Evolutionary conservation across 2,888 invertebrate species (phyloP).

Genomic region (Dynastes tityus): DNA sequence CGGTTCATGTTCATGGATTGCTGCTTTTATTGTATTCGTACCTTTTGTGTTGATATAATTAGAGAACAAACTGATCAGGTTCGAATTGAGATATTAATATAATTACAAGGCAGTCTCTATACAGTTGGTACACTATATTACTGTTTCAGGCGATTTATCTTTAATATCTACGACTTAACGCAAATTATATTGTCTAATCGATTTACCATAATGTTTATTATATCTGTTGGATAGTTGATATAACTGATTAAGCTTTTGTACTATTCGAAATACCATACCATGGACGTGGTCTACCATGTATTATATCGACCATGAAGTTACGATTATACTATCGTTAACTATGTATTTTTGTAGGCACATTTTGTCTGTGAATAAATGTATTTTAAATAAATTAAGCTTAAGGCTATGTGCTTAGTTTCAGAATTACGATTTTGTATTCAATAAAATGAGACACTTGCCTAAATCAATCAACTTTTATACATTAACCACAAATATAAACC

Average conservation of each 20-base stretch:
- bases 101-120: constrained; percentile 5
- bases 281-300: too few relatives aligned
- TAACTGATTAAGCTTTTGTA: neutral
- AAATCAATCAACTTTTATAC: too few relatives aligned
- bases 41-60: constrained; percentile 23
- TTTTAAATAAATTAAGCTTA: too few relatives aligned
- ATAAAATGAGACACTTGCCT: neutral
- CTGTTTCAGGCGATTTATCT: constrained; percentile 2
- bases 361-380: too few relatives aligned
- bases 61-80: neutral
- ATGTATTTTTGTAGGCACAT: too few relatives aligned
- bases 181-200: neutral
- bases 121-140: neutral
- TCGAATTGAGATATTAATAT: constrained; percentile 29
- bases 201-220: neutral
- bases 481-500: too few relatives aligned
- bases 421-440: neutral
- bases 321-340: too few relatives aligned
- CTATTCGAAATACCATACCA: too few relatives aligned
- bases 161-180: neutral
- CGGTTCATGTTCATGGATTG: constrained; percentile 21
- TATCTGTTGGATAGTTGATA: neutral
- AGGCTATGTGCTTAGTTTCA: too few relatives aligned
- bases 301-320: too few relatives aligned
- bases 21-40: constrained; percentile 28